Evolutionary conservation across 2,888 invertebrate species (phyloP).

Genomic region (Oscheius onirici): DNA sequence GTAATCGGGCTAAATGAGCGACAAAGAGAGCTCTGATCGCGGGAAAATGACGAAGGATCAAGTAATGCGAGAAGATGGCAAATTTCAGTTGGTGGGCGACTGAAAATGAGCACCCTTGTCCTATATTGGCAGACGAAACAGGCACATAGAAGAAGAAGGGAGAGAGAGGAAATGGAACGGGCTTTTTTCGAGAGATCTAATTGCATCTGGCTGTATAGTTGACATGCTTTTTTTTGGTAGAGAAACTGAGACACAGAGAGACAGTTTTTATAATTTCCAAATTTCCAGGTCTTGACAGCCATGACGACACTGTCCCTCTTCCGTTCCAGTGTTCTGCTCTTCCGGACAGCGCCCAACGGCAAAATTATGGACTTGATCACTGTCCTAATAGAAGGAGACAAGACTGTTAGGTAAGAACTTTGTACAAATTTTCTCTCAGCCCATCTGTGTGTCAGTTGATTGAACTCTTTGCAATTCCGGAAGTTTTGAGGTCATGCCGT

Average conservation of each 20-base stretch:
- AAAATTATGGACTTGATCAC: constrained; percentile 42
- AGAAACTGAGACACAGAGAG: background rate
- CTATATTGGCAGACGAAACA: background rate
- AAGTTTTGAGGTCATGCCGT: background rate
- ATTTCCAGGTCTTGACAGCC: background rate
- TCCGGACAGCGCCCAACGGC: constrained; percentile 56
- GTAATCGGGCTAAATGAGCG: too few species aligned
- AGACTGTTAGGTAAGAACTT: constrained; percentile 39
- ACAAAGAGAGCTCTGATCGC: too few species aligned
- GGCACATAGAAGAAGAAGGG: background rate
- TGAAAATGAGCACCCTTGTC: too few species aligned
- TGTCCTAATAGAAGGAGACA: constrained; percentile 50
- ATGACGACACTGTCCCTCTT: constrained; percentile 42
- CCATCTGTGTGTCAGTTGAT: too few species aligned
- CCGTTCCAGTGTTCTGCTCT: constrained; percentile 49
- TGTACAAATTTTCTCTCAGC: background rate
- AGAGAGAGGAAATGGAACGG: background rate
- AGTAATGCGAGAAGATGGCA: constrained; percentile 16
- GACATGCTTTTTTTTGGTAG: background rate
- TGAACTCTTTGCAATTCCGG: background rate
- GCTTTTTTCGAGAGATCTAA: background rate
- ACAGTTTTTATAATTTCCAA: background rate
- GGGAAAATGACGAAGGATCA: constrained; percentile 6
- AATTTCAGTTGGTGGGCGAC: too few species aligned
- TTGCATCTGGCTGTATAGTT: background rate